Base-by-base conservation (phyloP, 2,113 vertebrate species). In the Stigmatopora argus region DNA sequence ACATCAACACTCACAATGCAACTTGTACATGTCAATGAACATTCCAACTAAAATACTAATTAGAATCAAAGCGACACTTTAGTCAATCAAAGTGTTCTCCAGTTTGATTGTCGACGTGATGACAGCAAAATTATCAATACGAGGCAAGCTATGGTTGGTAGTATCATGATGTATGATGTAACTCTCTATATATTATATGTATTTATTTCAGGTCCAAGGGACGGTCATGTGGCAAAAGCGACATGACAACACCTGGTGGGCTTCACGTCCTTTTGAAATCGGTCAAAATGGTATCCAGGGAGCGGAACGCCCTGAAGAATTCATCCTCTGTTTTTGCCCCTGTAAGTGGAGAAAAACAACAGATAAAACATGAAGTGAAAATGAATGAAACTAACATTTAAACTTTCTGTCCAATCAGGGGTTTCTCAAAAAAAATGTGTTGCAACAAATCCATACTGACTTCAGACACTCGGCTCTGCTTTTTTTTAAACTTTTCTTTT, bases 291-390 rank as follows among this genome's bases (percentile, higher is more conserved):
- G 91, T 90, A 70, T 91, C 92, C 81, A 96, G 91, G 76, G 92
- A 93, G 69, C 94, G 88, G 86, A 95, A 93, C 1, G 91, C 92
- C 82, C 93, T 88, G 64, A 93, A 89, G 75, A 96, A 88, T 72
- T 95, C 92, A 5, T 90, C 90, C 62, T 85, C 88, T 5, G 89
- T 87, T 89, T 94, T 96, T 68, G 93, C 93, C 86, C 95, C 95
- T 97, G 75, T 38, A 79, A 73, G 56, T 62, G 17, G 59, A 67
- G 23, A 60, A 34, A 64, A 19, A 41, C 9, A 41, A 41, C 53
- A 15, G 13, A 31, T 55, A 4, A 55, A 26, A 21, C 19, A 19
- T n/a, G 51, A 52, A 52, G 19, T 52, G 49, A 38, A 38, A 38
- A 41, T 41, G 38, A 4, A 7, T 41, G 38, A 31, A 31, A 31